Evolutionary conservation across 2,113 vertebrate genomes (phyloP), one percentile per base, ranked within the genome.

Genomic region (Thomomys bottae): DNA sequence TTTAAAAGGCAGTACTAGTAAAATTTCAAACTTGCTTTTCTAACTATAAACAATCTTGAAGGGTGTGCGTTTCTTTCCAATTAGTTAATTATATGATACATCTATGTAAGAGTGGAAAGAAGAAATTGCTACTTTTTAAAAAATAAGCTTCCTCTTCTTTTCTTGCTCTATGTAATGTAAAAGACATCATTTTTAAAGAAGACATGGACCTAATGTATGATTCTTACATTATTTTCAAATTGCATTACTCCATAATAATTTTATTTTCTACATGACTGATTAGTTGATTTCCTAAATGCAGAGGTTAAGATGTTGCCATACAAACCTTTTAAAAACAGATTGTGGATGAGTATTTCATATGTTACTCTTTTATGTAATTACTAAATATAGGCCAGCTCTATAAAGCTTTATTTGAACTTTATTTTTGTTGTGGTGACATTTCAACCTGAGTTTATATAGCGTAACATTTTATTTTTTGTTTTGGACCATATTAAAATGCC

Each of bases 401-500:
- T 63, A 83, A 3, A 67, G 9, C 76, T 94, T 91, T 88, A 28
- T 70, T 34, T 79, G 2, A 89, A 54, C 61, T 90, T 20, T 40
- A 17, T 70, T 90, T 66, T 92, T 85, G 8, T 80, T n/a, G 34
- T 73, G 23, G 30, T 63, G 57, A 11, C 34, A 84, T 95, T 96
- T 96, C 76, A 73, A 76, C 23, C 49, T 87, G 87, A 94, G 78
- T 93, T 90, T 80, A 45, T 88, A 38, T 86, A 88, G 17, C 38
- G 84, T 66, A 68, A 57, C 9, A 82, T 94, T 95, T 95, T 90
- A 72, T 45, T 64, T 64, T 92, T 90, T 92, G 28, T 91, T 57
- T 86, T 83, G 9, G 28, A 34, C 21, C 71, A 59, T 76, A 75
- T 94, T 97, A 95, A 96, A 95, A 73, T 87, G 82, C 1, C 24